A percentile compares a stretch with the other conserved stretches of the same genome.
Evolutionary conservation across 2,888 invertebrate genomes (phyloP).

Genomic region (Tipula lateralis): DNA sequence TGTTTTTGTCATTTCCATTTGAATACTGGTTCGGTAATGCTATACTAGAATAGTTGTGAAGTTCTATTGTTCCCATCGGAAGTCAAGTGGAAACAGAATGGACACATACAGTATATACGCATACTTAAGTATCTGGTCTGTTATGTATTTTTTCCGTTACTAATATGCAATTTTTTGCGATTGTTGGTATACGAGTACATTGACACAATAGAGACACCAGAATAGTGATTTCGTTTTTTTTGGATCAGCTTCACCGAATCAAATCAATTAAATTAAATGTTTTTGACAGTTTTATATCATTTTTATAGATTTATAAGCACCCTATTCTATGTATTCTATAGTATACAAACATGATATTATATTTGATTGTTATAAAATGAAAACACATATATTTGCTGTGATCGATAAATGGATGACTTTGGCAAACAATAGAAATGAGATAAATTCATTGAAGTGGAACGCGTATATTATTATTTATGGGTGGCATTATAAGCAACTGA

Average conservation of each 20-base stretch:
- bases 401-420: neutral
- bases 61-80: neutral
- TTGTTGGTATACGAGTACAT: neutral
- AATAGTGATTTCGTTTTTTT: neutral
- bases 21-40: neutral
- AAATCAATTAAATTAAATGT: neutral
- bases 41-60: neutral
- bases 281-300: neutral
- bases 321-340: neutral
- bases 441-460: neutral
- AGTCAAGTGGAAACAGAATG: constrained; percentile 24
- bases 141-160: neutral
- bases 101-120: neutral
- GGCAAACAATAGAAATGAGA: neutral
- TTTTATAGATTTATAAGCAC: neutral
- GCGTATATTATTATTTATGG: neutral
- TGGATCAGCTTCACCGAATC: neutral
- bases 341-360: neutral
- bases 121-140: neutral
- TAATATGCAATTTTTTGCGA: neutral
- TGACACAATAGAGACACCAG: neutral
- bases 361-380: neutral
- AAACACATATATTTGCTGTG: neutral
- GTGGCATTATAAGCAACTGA: neutral
- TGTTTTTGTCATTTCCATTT: neutral